Conservation (phyloP, 2,113 vertebrate genomes). For the Tympanuchus pallidicinctus region DNA sequence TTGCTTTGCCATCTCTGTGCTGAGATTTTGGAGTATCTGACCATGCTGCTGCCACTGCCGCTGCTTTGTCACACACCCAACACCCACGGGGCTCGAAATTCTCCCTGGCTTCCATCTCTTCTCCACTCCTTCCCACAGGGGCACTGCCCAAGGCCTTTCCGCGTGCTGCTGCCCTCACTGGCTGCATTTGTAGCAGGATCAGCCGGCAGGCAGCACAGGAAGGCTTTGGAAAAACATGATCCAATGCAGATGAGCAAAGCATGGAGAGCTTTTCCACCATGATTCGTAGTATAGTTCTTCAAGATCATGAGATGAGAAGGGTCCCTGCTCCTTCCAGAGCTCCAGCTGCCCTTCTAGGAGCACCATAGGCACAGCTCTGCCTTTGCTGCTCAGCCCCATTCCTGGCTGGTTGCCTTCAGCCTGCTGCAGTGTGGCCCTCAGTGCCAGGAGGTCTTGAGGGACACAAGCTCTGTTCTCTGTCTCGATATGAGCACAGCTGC, state of each 20-base stretch:
- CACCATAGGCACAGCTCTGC: background rate
- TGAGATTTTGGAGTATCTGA: slow-evolving; percentile 77
- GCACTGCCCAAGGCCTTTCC: slow-evolving; percentile 16
- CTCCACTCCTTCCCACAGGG: slow-evolving; percentile 18
- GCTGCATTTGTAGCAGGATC: fast-evolving
- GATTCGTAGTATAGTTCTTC: fast-evolving
- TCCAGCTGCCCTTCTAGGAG: background rate
- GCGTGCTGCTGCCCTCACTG: background rate
- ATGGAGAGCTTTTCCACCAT: slow-evolving; percentile 43
- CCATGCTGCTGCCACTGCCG: slow-evolving; percentile 73
- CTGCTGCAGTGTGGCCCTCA: fast-evolving
- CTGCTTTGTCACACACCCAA: slow-evolving; percentile 75
- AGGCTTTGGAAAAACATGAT: background rate
- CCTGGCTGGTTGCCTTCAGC: background rate
- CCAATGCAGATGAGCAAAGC: slow-evolving; percentile 63
- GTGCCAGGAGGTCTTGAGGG: background rate
- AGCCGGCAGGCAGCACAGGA: slow-evolving; percentile 37
- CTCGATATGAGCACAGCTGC: fast-evolving
- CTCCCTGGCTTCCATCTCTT: slow-evolving; percentile 71
- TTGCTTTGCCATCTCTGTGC: slow-evolving; percentile 83
- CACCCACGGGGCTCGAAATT: slow-evolving; percentile 80
- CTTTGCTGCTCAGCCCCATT: fast-evolving
- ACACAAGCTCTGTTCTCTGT: background rate
- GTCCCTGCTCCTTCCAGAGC: background rate
- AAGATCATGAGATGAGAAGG: background rate